Percentiles rank a stretch among this genome's conserved stretches.
Evolutionary conservation across 2,888 invertebrate genomes (phyloP).

Genomic region (Archips crataeganus): DNA sequence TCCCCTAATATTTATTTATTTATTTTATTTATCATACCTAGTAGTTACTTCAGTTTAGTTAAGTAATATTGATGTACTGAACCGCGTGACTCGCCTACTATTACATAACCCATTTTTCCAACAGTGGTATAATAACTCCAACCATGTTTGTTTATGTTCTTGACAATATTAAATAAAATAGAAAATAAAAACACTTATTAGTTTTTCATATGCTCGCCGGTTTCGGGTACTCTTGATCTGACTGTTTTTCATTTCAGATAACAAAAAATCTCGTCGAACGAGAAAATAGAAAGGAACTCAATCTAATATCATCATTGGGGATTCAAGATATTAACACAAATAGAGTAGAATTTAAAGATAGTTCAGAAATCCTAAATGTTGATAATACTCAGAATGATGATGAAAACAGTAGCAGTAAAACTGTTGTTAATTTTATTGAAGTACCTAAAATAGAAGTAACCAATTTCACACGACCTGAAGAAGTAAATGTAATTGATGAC

Average conservation of each 20-base stretch:
- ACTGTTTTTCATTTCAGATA: constrained; percentile 49
- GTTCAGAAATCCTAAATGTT: constrained; percentile 11
- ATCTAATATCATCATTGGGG: constrained; percentile 47
- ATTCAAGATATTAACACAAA: constrained; percentile 35
- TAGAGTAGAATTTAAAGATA: constrained; percentile 41
- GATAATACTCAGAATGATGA: constrained; percentile 2
- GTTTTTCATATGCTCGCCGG: no score
- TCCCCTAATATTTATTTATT: no score
- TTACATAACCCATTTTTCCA: no score
- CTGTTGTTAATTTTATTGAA: neutral
- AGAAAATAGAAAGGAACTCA: constrained; percentile 47
- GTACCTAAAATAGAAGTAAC: constrained; percentile 26
- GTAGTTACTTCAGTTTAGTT: no score
- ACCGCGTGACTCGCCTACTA: no score
- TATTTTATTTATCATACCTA: no score
- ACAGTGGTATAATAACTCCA: no score
- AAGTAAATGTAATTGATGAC: neutral
- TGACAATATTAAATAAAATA: no score
- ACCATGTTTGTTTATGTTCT: no score
- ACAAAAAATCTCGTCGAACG: constrained; percentile 48
- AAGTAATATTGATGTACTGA: no score
- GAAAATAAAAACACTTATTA: no score
- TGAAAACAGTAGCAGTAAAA: neutral
- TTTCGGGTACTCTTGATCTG: neutral
- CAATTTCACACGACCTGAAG: constrained; percentile 7